Conservation (phyloP, 1,140 invertebrate species). For the Caenorhabditis remanei region DNA sequence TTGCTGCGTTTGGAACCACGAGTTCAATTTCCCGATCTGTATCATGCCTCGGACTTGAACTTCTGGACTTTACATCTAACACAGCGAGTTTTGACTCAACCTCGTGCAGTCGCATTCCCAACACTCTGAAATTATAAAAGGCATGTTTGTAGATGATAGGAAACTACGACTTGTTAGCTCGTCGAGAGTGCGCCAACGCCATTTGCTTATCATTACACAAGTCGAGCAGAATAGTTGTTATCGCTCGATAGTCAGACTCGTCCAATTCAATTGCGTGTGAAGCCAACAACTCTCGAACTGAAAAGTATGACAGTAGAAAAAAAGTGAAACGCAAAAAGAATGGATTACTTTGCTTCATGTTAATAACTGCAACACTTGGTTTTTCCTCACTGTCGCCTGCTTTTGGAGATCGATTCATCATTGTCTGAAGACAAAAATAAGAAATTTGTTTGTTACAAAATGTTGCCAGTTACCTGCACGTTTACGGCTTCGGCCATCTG, state of each 20-base stretch:
- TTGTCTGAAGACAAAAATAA: background rate
- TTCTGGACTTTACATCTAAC: slow-evolving; percentile 47
- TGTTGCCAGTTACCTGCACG: slow-evolving; percentile 35
- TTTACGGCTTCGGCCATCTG: slow-evolving; percentile 60
- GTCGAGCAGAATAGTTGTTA: slow-evolving; percentile 63
- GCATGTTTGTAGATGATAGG: background rate
- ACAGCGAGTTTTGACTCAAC: slow-evolving; percentile 50
- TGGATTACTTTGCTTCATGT: slow-evolving; percentile 62
- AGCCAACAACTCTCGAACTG: slow-evolving; percentile 60
- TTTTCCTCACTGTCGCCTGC: slow-evolving; percentile 40
- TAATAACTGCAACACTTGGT: slow-evolving; percentile 60
- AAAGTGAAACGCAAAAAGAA: too few species aligned
- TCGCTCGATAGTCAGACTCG: slow-evolving; percentile 61
- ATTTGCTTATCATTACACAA: slow-evolving; percentile 66
- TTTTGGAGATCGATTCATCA: slow-evolving; percentile 42
- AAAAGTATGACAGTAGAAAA: slow-evolving; percentile 4
- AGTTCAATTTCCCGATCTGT: background rate
- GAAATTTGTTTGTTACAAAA: background rate
- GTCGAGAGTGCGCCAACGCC: slow-evolving; percentile 60
- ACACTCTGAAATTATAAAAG: slow-evolving; percentile 26
- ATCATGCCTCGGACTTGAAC: slow-evolving; percentile 42
- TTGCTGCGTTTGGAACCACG: background rate
- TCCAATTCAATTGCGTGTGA: slow-evolving; percentile 64
- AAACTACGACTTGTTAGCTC: slow-evolving; percentile 61
- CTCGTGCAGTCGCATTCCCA: slow-evolving; percentile 54